Percentiles rank a stretch among this genome's conserved stretches.
phyloP scores from a whole-genome alignment of 2,113 vertebrate species.

The Nymphicus hollandicus region DNA sequence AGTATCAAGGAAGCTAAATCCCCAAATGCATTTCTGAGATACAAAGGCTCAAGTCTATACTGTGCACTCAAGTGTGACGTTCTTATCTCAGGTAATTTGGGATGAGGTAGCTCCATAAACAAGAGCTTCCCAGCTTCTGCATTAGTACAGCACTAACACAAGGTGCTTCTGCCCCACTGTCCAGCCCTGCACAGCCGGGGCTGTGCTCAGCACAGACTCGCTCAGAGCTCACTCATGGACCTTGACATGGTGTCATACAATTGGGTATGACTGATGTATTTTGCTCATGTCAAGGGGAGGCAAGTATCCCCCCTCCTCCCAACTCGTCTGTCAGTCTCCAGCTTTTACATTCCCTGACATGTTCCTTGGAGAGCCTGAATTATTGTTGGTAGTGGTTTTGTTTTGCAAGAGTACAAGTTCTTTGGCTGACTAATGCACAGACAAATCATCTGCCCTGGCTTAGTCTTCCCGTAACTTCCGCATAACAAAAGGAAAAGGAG shows the following conservation, averaged over 20 bases:
- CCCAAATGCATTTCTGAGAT: not conserved
- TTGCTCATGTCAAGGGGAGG: not conserved
- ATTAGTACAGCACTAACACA: rapidly evolving
- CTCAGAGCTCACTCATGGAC: not conserved
- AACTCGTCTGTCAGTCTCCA: not conserved
- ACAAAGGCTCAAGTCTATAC: not conserved
- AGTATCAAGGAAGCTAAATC: not conserved
- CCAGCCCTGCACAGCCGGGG: not conserved
- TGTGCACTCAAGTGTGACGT: not conserved
- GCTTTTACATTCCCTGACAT: not conserved
- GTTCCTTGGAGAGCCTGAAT: conserved; percentile 1
- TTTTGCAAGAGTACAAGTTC: conserved; percentile 32
- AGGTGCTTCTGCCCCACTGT: not conserved
- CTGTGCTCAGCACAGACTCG: not conserved
- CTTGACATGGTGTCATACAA: not conserved
- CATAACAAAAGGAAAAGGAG: not conserved
- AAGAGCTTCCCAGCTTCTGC: not conserved
- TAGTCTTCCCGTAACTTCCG: not conserved
- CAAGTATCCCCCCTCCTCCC: not conserved
- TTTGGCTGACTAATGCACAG: not conserved
- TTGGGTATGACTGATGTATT: not conserved
- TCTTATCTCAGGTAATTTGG: not conserved
- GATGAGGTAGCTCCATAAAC: not conserved
- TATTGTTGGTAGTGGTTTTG: conserved; percentile 34
- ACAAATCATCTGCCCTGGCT: conserved; percentile 27